Conservation (phyloP, 2,113 vertebrate species). For the Gobiocypris rarus region DNA sequence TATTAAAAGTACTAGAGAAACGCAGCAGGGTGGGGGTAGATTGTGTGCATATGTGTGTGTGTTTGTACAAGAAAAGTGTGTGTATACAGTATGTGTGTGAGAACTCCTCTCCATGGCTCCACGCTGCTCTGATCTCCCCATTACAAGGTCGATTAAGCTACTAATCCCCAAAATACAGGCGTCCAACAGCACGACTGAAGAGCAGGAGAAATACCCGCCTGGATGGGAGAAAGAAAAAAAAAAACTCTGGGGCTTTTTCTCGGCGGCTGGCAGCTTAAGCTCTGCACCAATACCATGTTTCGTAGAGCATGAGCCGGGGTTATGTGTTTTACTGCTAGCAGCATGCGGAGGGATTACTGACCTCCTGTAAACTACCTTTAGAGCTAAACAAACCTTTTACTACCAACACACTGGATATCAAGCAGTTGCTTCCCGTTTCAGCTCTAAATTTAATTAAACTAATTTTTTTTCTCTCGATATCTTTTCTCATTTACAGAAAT, state of each 20-base stretch:
- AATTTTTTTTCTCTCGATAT: background rate
- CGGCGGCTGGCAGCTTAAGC: conserved; percentile 73
- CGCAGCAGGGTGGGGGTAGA: background rate
- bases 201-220: conserved; percentile 61
- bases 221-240: conserved; percentile 42
- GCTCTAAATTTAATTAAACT: conserved; percentile 40
- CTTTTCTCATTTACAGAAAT: background rate
- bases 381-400: conserved; percentile 55
- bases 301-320: conserved; percentile 66
- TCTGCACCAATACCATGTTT: conserved; percentile 68
- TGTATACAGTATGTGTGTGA: conserved; percentile 46
- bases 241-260: conserved; percentile 68
- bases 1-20: background rate
- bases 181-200: conserved; percentile 73
- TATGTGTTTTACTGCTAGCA: conserved; percentile 45
- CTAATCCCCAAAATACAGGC: conserved; percentile 83
- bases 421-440: conserved; percentile 18
- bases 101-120: conserved; percentile 74
- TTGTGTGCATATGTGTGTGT: conserved; percentile 46
- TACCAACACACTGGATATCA: conserved; percentile 48
- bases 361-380: conserved; percentile 70
- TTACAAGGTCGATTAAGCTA: conserved; percentile 85
- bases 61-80: conserved; percentile 56
- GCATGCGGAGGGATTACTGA: conserved; percentile 67
- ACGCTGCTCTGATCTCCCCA: conserved; percentile 81